Evolutionary conservation across 1,140 invertebrate genomes (phyloP).

Genomic region (Portunus trituberculatus): DNA sequence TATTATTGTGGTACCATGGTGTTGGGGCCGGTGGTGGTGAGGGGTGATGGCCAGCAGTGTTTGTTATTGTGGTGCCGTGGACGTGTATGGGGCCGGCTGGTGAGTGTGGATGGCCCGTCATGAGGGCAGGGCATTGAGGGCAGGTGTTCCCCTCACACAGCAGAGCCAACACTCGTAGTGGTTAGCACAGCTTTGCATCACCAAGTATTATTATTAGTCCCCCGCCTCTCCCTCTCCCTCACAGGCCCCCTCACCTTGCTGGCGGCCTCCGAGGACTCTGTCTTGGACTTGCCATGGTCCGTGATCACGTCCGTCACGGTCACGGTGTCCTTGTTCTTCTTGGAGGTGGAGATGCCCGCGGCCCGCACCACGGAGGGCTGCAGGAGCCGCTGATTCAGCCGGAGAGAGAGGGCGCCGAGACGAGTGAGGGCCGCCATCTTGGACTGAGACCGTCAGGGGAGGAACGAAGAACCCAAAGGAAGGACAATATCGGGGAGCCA

Average conservation of each 20-base stretch:
- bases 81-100: no score
- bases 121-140: no score
- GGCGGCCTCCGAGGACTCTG: background rate
- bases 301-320: slow-evolving; percentile 44
- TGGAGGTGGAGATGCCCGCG: slow-evolving; percentile 60
- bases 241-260: slow-evolving; percentile 16
- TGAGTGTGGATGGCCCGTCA: no score
- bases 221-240: background rate
- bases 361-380: background rate
- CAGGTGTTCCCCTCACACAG: no score
- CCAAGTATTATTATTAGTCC: background rate
- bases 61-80: no score
- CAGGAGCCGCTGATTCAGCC: background rate
- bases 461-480: background rate
- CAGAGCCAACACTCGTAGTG: background rate
- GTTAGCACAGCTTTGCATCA: background rate
- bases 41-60: no score
- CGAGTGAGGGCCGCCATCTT: slow-evolving; percentile 44
- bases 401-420: background rate
- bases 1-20: no score
- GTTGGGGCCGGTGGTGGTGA: no score
- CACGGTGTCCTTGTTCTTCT: slow-evolving; percentile 69
- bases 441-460: background rate
- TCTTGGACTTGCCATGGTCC: background rate
- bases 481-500: background rate